A percentile compares a stretch with the other conserved stretches of the same genome.
Evolutionary conservation across 2,797 vertebrate species (phyloP).

Genomic region (Bradypus variegatus): DNA sequence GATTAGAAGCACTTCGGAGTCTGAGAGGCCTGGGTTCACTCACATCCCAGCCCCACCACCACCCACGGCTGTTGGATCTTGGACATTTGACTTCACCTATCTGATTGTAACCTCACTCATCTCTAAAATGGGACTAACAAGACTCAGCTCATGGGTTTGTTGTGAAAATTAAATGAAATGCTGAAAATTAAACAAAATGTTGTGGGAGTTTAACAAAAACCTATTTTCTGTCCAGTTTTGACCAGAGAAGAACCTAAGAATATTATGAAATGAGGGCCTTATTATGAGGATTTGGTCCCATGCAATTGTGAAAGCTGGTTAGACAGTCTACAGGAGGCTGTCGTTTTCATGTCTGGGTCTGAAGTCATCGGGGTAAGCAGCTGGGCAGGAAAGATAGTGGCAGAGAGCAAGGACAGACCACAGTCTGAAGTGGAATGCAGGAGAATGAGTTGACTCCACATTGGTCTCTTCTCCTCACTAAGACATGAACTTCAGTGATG

Average conservation of each 20-base stretch:
- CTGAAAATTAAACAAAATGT: not conserved
- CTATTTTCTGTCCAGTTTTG: not conserved
- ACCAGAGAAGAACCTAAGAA: not conserved
- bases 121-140: not conserved
- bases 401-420: not conserved
- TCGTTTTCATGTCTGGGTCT: not conserved
- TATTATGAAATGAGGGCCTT: not conserved
- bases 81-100: not conserved
- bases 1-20: not conserved
- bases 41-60: not conserved
- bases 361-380: not conserved
- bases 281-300: not conserved
- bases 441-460: accelerated
- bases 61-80: not conserved
- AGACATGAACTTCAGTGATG: not conserved
- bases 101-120: not conserved
- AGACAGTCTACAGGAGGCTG: not conserved
- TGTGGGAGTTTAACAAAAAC: not conserved
- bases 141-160: not conserved
- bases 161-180: not conserved
- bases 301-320: too few species aligned
- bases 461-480: not conserved
- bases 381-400: not conserved
- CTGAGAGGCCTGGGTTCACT: not conserved
- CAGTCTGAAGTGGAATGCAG: not conserved